Percentiles rank a stretch among this genome's conserved stretches.
Evolutionary conservation across 2,113 vertebrate genomes (phyloP).

Genomic region (Spea bombifrons): DNA sequence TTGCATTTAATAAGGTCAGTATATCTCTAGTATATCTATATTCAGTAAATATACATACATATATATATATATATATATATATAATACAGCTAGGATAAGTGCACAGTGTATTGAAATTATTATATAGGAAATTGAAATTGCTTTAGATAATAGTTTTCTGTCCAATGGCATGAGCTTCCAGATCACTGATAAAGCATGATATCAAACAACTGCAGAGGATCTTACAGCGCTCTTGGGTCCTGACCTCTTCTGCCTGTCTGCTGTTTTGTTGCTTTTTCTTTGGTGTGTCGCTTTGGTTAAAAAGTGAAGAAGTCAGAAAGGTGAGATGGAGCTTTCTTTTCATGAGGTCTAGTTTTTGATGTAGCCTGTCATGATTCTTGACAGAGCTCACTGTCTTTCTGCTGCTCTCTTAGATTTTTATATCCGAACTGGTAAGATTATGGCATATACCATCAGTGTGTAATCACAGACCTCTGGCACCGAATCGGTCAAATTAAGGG

Average conservation of each 20-base stretch:
- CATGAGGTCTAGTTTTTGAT: constrained; percentile 31
- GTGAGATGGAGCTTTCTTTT: constrained; percentile 19
- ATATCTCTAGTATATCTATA: too few relatives aligned
- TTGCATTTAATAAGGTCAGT: too few relatives aligned
- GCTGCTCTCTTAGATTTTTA: constrained; percentile 21
- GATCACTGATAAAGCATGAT: background rate
- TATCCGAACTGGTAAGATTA: constrained; percentile 13
- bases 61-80: too few relatives aligned
- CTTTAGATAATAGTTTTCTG: too few relatives aligned
- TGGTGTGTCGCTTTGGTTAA: constrained; percentile 26
- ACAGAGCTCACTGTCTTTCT: constrained; percentile 30
- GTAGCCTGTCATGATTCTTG: constrained; percentile 35
- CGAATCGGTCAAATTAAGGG: too few relatives aligned
- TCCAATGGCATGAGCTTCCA: background rate
- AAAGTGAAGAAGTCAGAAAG: constrained; percentile 27
- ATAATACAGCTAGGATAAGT: too few relatives aligned
- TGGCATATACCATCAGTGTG: background rate
- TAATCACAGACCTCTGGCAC: too few relatives aligned
- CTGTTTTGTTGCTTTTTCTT: constrained; percentile 7
- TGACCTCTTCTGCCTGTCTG: background rate
- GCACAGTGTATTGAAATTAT: too few relatives aligned
- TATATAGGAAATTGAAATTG: too few relatives aligned
- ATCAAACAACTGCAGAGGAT: constrained; percentile 18
- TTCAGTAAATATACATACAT: too few relatives aligned
- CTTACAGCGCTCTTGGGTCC: constrained; percentile 23